phyloP scores from a whole-genome alignment of 92 coral and sea anemone species.

The Palythoa heliodiscus region DNA sequence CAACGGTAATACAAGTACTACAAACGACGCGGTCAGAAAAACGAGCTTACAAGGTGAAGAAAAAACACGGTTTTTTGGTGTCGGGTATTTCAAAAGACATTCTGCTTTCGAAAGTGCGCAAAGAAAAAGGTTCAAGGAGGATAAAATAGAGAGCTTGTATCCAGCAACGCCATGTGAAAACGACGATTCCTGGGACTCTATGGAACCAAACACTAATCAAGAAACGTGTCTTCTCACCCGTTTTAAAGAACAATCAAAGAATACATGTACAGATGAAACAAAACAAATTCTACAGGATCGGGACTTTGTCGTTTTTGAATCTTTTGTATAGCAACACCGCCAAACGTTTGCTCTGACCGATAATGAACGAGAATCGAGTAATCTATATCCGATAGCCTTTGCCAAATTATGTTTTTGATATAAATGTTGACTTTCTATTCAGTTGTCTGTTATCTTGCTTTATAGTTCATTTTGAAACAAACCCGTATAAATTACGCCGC shows the following conservation, averaged over 20 bases:
- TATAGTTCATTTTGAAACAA: too few species aligned
- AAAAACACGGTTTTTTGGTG: background rate
- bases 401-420: too few species aligned
- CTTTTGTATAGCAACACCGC: slow-evolving; percentile 16
- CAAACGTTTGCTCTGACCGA: background rate
- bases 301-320: slow-evolving; percentile 7
- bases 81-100: background rate
- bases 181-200: background rate
- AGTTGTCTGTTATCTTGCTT: too few species aligned
- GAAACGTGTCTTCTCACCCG: background rate
- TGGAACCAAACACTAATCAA: background rate
- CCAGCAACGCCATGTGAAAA: background rate
- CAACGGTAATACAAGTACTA: background rate
- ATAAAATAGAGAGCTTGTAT: background rate
- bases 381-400: background rate
- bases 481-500: too few species aligned
- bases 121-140: background rate
- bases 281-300: background rate
- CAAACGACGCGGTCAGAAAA: background rate
- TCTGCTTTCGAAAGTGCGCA: slow-evolving; percentile 5
- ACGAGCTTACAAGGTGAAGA: background rate
- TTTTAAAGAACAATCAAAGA: slow-evolving; percentile 7
- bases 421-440: too few species aligned
- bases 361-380: background rate
- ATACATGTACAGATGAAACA: background rate